A percentile compares a stretch with the other conserved stretches of the same genome.
Conservation (phyloP, 2,888 invertebrate species). For the Psylliodes chrysocephalus region DNA sequence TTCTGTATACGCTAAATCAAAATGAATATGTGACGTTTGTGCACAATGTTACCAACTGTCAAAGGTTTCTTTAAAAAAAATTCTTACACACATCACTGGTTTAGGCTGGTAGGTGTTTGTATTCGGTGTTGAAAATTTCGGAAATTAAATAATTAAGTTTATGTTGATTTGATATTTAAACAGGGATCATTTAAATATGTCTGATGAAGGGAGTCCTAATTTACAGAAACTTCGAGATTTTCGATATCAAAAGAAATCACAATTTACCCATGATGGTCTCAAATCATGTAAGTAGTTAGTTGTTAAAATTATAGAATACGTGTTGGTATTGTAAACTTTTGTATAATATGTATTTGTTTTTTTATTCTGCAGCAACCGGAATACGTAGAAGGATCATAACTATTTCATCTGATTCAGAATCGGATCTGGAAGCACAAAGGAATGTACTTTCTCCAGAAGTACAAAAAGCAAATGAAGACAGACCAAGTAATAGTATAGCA, state of each 20-base stretch:
- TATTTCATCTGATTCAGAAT: constrained; percentile 67
- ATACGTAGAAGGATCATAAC: constrained; percentile 41
- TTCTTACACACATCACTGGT: background rate
- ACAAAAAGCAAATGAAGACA: background rate
- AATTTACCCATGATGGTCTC: constrained; percentile 53
- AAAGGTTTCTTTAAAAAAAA: background rate
- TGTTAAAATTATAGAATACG: constrained; percentile 6
- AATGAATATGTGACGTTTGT: constrained; percentile 7
- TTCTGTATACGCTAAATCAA: too few species aligned
- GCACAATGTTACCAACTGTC: background rate
- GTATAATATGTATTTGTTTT: too few species aligned
- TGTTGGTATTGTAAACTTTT: background rate
- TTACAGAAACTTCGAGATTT: constrained; percentile 74
- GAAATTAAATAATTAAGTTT: background rate
- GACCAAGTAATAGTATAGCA: background rate
- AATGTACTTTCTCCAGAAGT: background rate
- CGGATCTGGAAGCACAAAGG: constrained; percentile 61
- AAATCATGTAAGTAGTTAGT: constrained; percentile 52
- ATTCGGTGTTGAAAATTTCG: background rate
- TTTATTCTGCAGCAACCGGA: constrained; percentile 22
- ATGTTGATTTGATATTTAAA: background rate
- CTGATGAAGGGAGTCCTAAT: constrained; percentile 68
- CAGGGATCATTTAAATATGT: constrained; percentile 47
- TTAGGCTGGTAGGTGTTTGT: constrained; percentile 6
- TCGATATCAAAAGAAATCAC: constrained; percentile 74